Base-by-base conservation (phyloP, 2,888 invertebrate species). In the Mesorhabditis spiculigera region DNA sequence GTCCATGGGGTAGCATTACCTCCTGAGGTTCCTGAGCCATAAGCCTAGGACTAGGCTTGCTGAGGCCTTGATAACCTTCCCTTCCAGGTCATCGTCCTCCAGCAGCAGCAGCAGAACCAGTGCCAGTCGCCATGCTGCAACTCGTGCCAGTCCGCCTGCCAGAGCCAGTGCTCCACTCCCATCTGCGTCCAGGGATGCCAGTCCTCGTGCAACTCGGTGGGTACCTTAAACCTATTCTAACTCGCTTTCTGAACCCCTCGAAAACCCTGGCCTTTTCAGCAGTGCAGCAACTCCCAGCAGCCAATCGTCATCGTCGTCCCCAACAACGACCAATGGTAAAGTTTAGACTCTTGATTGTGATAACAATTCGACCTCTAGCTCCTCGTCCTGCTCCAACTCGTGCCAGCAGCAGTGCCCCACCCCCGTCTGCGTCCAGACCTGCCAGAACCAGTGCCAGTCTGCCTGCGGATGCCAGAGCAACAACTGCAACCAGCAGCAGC, bases 321-420 rank as follows among this genome's bases (percentile, higher is more conserved):
- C n/a, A 50, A 50, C 58, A 50, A 50, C 3, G n/a, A 50, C n/a
- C 58, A 50, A 50, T 50, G 58, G 58, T 50, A n/a, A n/a, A n/a
- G n/a, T n/a, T n/a, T n/a, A n/a, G n/a, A n/a, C n/a, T n/a, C n/a
- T n/a, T n/a, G n/a, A n/a, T n/a, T n/a, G n/a, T n/a, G n/a, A n/a
- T n/a, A n/a, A n/a, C n/a, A n/a, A n/a, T n/a, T n/a, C n/a, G n/a
- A n/a, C n/a, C n/a, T n/a, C n/a, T n/a, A n/a, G 79, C 75, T 72
- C 73, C 65, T 75, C 71, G 69, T 74, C 74, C 44, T 79, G 79
- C 77, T 70, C 72, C 73, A 77, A 77, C 72, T 78, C 78, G 70
- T 79, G 79, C 74, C 69, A 76, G 63, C 72, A 70, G 16, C 71
- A 72, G 16, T 79, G 79, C 74, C 69, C 74, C 65, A 76, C 74